Conservation (phyloP, 37 sponge, comb jelly and placozoan genomes). For the Mnemiopsis leidyi region DNA sequence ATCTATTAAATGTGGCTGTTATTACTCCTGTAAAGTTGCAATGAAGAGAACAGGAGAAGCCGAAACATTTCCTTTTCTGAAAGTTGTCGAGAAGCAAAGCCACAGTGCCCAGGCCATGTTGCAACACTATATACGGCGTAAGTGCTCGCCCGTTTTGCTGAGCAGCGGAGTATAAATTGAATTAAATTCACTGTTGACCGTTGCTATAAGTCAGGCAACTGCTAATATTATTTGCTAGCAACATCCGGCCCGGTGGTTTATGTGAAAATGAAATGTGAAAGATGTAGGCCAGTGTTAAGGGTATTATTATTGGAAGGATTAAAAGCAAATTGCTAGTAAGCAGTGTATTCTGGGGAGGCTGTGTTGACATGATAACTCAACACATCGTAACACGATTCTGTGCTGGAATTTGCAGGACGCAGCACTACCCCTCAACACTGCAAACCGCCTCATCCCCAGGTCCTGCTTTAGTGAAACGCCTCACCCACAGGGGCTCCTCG, state of each 20-base stretch:
- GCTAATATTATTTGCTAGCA: neutral
- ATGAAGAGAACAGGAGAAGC: neutral
- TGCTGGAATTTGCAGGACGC: neutral
- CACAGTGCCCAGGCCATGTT: neutral
- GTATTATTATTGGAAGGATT: neutral
- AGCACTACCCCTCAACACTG: neutral
- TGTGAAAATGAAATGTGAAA: neutral
- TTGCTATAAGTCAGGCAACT: neutral
- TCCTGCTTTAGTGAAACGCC: neutral
- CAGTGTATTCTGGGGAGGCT: neutral
- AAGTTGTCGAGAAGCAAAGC: neutral
- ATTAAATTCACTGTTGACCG: neutral
- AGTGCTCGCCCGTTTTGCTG: neutral
- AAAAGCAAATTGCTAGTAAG: neutral
- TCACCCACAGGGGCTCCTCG: neutral
- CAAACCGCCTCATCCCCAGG: neutral
- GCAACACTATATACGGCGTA: neutral
- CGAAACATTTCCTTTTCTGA: neutral
- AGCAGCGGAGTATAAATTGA: neutral
- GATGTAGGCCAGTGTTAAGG: neutral
- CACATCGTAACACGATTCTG: neutral
- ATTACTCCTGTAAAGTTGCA: neutral
- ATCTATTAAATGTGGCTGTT: no score
- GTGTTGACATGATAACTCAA: neutral
- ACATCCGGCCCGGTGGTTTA: neutral